Evolutionary conservation across 2,113 vertebrate species (phyloP), one percentile per base, ranked within the genome.

Genomic region (Phrynocephalus versicolor): DNA sequence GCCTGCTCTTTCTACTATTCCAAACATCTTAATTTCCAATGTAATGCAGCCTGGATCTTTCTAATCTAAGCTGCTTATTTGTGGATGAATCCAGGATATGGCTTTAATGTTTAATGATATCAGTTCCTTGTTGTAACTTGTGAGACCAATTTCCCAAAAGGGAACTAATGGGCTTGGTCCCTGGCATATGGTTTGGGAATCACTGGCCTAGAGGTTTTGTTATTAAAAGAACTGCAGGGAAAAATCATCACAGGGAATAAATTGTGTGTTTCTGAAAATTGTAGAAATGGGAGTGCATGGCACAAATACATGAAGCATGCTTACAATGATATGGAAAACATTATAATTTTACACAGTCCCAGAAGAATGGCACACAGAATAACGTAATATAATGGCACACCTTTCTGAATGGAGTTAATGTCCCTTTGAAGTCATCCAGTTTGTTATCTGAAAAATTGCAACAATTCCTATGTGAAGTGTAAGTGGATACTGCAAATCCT

Each of bases 401-500:
- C 64, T 37, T 35, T 41, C 6, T 23, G 58, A 78, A 16, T 77
- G 83, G 71, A 55, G 39, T 62, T 65, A 62, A 79, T 73, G 37
- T 45, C 64, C 23, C 33, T 91, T 65, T 57, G 55, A 79, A 83
- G 60, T 25, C 76, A 64, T 33, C 30, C 33, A 10, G 37, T 89
- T 78, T n/a, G 10, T 74, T 85, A 85, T 88, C 62, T 77, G 37
- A 72, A 87, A 87, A n/a, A 72, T 76, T 88, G 35, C 82, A 41
- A 33, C 65, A 75, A 85, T 85, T 64, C n/a, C 85, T 88, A 60
- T 60, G 33, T 35, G 27, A 62, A 79, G 3, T 3, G 0, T 76
- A 91, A 93, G 74, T 84, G 84, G 6, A 75, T 79, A 71, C 33
- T 82, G 21, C 45, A 90, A 88, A 55, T 71, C 45, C 27, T 72